Evolutionary conservation across 2,888 invertebrate genomes (phyloP), one percentile per base, ranked within the genome.

Genomic region (Epirrhoe tristata): DNA sequence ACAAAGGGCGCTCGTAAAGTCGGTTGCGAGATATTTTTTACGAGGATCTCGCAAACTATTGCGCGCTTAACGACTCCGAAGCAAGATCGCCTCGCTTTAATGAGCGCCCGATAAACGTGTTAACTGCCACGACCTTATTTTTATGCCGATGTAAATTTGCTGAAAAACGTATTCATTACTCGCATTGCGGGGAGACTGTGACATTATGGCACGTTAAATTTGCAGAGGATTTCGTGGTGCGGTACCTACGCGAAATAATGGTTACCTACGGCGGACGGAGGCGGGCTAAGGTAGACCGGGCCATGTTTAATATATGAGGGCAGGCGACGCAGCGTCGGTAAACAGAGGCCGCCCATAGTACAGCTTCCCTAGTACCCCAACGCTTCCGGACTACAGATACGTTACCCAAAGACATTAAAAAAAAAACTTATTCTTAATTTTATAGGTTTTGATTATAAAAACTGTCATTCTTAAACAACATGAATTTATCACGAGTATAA

Each of bases 41-140:
- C 87, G 93, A 93, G 92, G 91, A 93, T 92, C 93, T 92, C 91
- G 93, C 91, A 91, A 93, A 93, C 93, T 93, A 93, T 93, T 93
- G 93, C 93, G 92, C 92, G 92, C 93, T 93, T 93, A 93, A 93
- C 93, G 93, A 93, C 93, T 92, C 90, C 90, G 90, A 90, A 91
- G 93, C 91, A 90, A 92, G 92, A 93, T 93, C 93, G 91, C 91
- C 92, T 90, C 79, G 91, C 90, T 92, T 91, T 93, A 93, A 93
- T 93, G 93, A 93, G 91, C 89, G 91, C 92, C 92, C 91, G 93
- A 93, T 93, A 93, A 93, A 93, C 92, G 91, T 89, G 92, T 90
- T 92, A 92, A 93, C 91, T 90, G 92, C 92, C 87, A 80, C 91
- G 88, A 91, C 92, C 92, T 92, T 92, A 93, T 93, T 93, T 91